Evolutionary conservation across 2,113 vertebrate genomes (phyloP).

Genomic region (Clarias batrachus): DNA sequence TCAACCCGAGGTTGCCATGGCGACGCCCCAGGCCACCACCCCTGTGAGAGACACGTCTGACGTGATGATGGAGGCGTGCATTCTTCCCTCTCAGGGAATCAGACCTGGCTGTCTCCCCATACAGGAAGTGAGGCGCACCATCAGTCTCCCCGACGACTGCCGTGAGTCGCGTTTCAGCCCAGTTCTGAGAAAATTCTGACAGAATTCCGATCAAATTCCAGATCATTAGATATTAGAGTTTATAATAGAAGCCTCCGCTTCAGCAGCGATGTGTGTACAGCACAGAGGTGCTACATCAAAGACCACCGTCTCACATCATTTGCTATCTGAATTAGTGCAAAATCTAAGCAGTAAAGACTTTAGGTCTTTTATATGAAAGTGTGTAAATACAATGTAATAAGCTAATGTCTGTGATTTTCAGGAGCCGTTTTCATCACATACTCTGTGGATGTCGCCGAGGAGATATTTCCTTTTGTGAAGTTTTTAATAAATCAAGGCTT

Average conservation of each 20-base stretch:
- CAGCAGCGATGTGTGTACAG: no score
- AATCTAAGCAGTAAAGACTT: background rate
- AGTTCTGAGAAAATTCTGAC: background rate
- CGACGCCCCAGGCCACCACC: background rate
- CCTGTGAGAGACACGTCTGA: slow-evolving; percentile 30
- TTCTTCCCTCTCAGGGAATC: slow-evolving; percentile 20
- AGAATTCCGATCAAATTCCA: background rate
- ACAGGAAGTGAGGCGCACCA: slow-evolving; percentile 44
- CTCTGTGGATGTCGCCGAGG: slow-evolving; percentile 47
- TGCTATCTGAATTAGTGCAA: background rate
- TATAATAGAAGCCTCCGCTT: no score
- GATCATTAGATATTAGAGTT: no score
- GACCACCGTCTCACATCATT: background rate
- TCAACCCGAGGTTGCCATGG: background rate
- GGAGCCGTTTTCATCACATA: slow-evolving; percentile 56
- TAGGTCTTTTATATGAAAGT: background rate
- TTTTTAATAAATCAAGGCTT: slow-evolving; percentile 54
- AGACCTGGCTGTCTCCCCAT: background rate
- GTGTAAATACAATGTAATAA: background rate
- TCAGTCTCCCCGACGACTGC: slow-evolving; percentile 57
- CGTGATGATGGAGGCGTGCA: slow-evolving; percentile 44
- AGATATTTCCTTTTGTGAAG: slow-evolving; percentile 51
- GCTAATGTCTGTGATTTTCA: background rate
- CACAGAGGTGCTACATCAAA: no score
- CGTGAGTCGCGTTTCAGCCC: slow-evolving; percentile 36